These are phyloP conservation scores for Glandiceps talaboti DNA, from an alignment of 53 echinoderm and acorn worm genomes.

Conservation along the genomic window DNA sequence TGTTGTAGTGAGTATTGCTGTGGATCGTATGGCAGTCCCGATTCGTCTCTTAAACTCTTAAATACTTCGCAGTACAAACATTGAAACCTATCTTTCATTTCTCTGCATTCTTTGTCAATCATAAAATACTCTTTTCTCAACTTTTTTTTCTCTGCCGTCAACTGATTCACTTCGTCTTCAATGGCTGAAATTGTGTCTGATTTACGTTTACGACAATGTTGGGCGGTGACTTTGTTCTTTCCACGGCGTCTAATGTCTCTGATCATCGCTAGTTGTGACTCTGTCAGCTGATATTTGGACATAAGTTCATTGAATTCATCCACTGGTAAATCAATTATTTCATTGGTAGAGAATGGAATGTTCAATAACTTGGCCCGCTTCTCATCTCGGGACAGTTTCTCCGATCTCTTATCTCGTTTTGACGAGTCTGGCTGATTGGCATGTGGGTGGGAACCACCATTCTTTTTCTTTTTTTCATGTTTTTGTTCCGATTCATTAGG, in stretches of 20 bases:
- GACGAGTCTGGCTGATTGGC: conserved; percentile 16
- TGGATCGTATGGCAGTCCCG: conserved; percentile 80
- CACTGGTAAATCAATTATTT: conserved; percentile 88
- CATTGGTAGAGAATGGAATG: conserved; percentile 64
- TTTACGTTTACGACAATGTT: conserved; percentile 96
- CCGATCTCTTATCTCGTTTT: conserved; percentile 8
- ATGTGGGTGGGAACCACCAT: conserved; percentile 41
- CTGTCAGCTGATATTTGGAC: conserved; percentile 81
- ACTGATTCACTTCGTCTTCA: conserved; percentile 49
- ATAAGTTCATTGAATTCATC: conserved; percentile 89
- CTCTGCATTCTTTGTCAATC: conserved; percentile 62
- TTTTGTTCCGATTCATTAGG: conserved; percentile 25
- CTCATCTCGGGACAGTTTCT: conserved; percentile 53
- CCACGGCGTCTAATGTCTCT: conserved; percentile 87
- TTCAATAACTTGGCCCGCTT: conserved; percentile 70
- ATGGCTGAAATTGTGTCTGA: conserved; percentile 65
- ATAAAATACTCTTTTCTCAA: conserved; percentile 65
- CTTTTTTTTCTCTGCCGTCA: conserved; percentile 70
- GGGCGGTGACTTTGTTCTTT: conserved; percentile 97
- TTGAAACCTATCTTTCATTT: conserved; percentile 67
- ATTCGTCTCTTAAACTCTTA: conserved; percentile 69
- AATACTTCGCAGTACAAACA: conserved; percentile 77
- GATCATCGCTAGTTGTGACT: conserved; percentile 74
- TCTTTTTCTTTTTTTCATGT: conserved; percentile 17
- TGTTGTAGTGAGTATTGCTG: conserved; percentile 77